Evolutionary conservation across 2,113 vertebrate genomes (phyloP).

Genomic region (Galeopterus variegatus): DNA sequence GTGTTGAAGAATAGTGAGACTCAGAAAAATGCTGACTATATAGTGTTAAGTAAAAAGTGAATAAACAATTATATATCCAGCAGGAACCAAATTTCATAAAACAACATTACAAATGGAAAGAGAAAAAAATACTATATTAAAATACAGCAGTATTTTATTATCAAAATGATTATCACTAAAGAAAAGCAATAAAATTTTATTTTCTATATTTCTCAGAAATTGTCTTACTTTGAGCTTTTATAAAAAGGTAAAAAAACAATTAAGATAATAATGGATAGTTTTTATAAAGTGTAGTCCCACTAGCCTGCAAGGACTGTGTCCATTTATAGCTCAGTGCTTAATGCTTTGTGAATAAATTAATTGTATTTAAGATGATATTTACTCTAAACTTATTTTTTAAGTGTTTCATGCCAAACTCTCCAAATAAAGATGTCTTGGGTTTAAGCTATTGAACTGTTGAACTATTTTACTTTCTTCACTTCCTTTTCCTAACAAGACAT

Average conservation of each 20-base stretch:
- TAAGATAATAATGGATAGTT: background rate
- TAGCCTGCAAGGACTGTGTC: background rate
- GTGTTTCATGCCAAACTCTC: background rate
- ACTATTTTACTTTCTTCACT: background rate
- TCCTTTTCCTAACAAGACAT: background rate
- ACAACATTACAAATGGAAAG: background rate
- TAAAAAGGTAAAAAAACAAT: background rate
- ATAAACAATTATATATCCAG: background rate
- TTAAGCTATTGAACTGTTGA: background rate
- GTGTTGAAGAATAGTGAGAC: background rate
- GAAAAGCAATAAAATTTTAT: background rate
- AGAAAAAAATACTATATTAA: background rate
- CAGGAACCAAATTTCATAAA: background rate
- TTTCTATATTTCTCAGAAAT: conserved; percentile 26
- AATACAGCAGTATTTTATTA: background rate
- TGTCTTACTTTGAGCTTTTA: conserved; percentile 37
- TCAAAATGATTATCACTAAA: background rate
- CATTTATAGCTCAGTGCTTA: background rate
- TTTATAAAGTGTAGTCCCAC: background rate
- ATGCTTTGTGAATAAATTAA: background rate
- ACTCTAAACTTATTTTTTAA: background rate
- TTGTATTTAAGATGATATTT: conserved; percentile 7
- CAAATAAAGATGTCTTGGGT: background rate
- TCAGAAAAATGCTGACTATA: conserved; percentile 19
- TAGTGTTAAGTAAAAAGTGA: background rate